phyloP scores from a whole-genome alignment of 2,797 vertebrate species.

The Notoglanidium macrostoma region DNA sequence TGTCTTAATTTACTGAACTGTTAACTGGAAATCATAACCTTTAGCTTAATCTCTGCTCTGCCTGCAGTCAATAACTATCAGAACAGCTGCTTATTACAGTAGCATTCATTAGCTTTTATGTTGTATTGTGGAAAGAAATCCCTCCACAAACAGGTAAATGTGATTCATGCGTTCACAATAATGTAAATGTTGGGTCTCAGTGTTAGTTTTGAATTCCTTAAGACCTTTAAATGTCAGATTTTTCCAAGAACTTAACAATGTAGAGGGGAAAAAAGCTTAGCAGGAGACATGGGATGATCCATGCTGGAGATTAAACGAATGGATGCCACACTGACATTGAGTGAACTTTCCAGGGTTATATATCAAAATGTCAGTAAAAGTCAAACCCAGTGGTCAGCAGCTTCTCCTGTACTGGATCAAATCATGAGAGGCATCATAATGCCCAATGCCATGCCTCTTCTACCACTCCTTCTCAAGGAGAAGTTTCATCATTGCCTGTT shows the following conservation, averaged over 20 bases:
- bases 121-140: constrained; percentile 13
- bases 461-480: not conserved
- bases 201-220: constrained; percentile 18
- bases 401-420: constrained; percentile 21
- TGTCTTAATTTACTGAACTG: not conserved
- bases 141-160: constrained; percentile 16
- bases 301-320: not conserved
- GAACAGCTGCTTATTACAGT: not conserved
- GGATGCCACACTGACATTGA: constrained; percentile 18
- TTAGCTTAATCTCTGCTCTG: constrained; percentile 16
- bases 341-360: constrained; percentile 39
- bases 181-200: not conserved
- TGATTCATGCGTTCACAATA: not conserved
- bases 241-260: constrained; percentile 32
- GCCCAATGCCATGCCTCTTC: not conserved
- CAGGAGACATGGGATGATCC: not conserved
- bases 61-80: not conserved
- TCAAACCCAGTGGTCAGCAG: constrained; percentile 28
- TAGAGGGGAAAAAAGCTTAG: not conserved
- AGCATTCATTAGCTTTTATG: not conserved
- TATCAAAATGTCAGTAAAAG: constrained; percentile 55
- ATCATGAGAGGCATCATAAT: constrained; percentile 15
- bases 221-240: constrained; percentile 55
- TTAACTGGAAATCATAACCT: constrained; percentile 21
- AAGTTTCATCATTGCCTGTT: not conserved